Evolutionary conservation across 1,140 invertebrate species (phyloP), one percentile per base, ranked within the genome.

Genomic region (Alviniconcha marisindica): DNA sequence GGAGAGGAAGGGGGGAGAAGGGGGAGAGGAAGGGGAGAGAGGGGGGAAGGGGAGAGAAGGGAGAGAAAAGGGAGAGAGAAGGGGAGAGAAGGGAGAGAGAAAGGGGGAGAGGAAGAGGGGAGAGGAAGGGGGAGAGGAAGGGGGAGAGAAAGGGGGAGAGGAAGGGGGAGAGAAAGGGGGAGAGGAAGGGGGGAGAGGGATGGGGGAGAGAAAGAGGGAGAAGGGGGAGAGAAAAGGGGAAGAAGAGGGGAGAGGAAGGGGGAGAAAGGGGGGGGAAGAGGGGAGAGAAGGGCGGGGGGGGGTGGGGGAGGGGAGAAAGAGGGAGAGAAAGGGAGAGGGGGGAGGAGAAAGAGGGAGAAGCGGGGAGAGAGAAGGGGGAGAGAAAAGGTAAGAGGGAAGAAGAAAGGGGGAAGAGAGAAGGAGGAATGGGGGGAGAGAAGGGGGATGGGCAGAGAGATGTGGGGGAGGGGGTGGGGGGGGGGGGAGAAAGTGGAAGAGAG

Each of bases 381-480:
- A 54, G 60, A 21, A 38, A 21, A 42, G 48, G 48, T 51, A 10
- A 51, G 48, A 51, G 48, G 7, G 18, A 10, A 63, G 54, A 63
- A 54, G 63, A 40, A 80, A 36, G 63, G 78, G 33, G 31, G 38
- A 54, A 33, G 38, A 63, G 78, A 63, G 31, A 56, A 54, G 63
- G 54, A 80, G 54, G 60, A 56, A 74, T 3, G 21, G 69, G 33
- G 28, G 7, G 48, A 38, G 28, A 28, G 42, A n/a, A 14, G 12
- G 60, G 63, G 63, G 31, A n/a, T 10, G 38, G 63, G 7, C 63
- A 60, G 54, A 36, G 28, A 60, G 78, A 33, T 24, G 56, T 48
- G 38, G 56, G 40, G 51, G 15, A 36, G 33, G 78, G 60, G 51
- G 33, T 44, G 31, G 31, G 12, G 78, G 40, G 5, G n/a, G 56